Conservation (phyloP, 2,888 invertebrate species). For the Drosophila nigricruria region DNA sequence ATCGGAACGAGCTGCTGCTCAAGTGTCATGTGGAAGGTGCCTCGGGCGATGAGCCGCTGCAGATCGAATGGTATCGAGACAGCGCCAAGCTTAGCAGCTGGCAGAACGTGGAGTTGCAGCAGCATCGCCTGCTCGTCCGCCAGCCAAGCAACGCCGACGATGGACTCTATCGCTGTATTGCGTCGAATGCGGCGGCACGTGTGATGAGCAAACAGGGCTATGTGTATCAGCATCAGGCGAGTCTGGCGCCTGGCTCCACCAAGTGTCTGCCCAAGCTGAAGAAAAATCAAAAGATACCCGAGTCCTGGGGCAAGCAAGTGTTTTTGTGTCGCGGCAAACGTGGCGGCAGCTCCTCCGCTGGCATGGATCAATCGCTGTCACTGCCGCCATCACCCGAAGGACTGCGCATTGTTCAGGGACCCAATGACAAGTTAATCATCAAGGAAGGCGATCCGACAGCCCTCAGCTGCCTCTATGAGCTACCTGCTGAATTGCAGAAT, state of each 20-base stretch:
- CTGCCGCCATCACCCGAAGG: constrained; percentile 53
- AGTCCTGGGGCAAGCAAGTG: constrained; percentile 73
- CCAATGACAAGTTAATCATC: constrained; percentile 85
- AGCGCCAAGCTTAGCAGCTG: constrained; percentile 87
- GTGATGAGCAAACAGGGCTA: constrained; percentile 84
- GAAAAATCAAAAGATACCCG: constrained; percentile 76
- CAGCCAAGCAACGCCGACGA: constrained; percentile 86
- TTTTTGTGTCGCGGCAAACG: constrained; percentile 84
- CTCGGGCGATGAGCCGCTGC: constrained; percentile 77
- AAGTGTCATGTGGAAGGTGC: constrained; percentile 84
- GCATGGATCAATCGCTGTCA: constrained; percentile 42
- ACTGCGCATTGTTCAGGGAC: constrained; percentile 70
- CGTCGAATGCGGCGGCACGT: constrained; percentile 89
- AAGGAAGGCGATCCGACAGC: constrained; percentile 89
- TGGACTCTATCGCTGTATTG: constrained; percentile 91
- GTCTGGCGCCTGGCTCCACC: not conserved
- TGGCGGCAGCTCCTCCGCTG: constrained; percentile 72
- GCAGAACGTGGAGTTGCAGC: constrained; percentile 87
- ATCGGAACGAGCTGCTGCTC: constrained; percentile 81
- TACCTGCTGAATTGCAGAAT: constrained; percentile 78
- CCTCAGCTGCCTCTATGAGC: constrained; percentile 88
- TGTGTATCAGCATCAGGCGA: constrained; percentile 52
- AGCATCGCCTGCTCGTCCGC: constrained; percentile 82
- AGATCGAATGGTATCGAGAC: constrained; percentile 86
- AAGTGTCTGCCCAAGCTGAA: constrained; percentile 82